Evolutionary conservation across 1,140 invertebrate species (phyloP).

Genomic region (Pteromalus puparum): DNA sequence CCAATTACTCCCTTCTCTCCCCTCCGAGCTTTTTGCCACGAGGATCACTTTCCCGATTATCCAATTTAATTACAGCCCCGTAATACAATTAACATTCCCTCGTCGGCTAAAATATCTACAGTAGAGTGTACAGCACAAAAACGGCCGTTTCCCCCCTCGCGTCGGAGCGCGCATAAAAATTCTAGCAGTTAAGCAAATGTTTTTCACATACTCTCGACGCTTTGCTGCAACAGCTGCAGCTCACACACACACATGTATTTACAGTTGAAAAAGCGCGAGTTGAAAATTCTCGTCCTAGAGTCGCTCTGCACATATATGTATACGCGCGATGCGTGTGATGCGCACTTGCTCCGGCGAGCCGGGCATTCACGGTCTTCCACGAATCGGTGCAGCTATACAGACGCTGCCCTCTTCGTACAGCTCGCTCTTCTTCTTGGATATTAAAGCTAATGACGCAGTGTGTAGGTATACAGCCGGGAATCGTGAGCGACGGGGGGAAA

Average conservation of each 20-base stretch:
- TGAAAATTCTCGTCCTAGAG: neutral
- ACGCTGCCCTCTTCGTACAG: neutral
- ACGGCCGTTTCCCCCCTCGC: neutral
- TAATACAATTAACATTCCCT: slow-evolving; percentile 29
- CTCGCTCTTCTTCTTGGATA: neutral
- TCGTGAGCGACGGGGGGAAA: neutral
- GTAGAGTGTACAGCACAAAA: neutral
- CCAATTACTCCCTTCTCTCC: no score
- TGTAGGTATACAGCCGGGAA: no score
- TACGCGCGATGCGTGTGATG: neutral
- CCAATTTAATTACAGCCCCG: slow-evolving; percentile 33
- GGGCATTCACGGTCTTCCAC: slow-evolving; percentile 27
- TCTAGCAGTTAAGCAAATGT: slow-evolving; percentile 10
- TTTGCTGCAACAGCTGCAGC: neutral
- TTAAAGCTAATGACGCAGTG: slow-evolving; percentile 37
- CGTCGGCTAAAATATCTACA: neutral
- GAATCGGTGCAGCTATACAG: slow-evolving; percentile 20
- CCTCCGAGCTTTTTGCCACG: neutral
- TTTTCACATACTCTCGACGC: neutral
- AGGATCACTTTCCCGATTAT: slow-evolving; percentile 11
- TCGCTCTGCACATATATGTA: neutral
- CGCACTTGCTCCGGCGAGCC: neutral
- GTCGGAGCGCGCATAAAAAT: neutral
- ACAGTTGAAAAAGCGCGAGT: neutral
- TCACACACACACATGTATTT: neutral